Conservation (phyloP, 2,797 vertebrate genomes). For the Alectoris magna region DNA sequence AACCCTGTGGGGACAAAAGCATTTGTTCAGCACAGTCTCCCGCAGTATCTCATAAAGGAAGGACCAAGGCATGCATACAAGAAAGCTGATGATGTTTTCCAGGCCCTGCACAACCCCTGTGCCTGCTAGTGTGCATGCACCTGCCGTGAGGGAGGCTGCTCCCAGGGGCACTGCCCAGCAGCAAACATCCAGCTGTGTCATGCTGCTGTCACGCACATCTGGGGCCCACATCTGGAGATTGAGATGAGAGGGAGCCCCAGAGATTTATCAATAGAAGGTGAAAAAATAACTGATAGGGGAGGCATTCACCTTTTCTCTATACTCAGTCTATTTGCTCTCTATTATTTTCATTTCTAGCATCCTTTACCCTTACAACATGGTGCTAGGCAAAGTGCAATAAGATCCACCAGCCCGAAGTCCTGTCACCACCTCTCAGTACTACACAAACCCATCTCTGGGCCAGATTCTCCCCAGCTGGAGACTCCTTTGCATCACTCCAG, state of each 20-base stretch:
- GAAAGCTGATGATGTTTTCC: background rate
- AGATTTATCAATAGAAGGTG: background rate
- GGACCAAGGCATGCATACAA: background rate
- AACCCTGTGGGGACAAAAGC: background rate
- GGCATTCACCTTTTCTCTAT: background rate
- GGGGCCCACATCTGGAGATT: background rate
- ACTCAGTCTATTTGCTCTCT: background rate
- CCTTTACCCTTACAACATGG: background rate
- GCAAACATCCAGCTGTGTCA: background rate
- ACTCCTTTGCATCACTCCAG: background rate
- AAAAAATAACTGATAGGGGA: background rate
- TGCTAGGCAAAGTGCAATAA: background rate
- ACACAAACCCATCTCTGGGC: background rate
- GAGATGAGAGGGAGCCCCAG: background rate
- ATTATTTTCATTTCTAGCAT: slow-evolving; percentile 11
- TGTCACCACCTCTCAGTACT: background rate
- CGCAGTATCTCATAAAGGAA: background rate
- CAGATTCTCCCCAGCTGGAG: background rate
- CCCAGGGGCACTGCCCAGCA: background rate
- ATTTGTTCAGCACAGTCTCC: background rate
- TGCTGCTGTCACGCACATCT: background rate
- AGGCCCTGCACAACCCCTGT: background rate
- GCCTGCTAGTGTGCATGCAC: background rate
- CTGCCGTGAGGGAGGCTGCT: rapidly evolving
- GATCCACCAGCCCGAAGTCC: background rate